phyloP scores from a whole-genome alignment of 2,797 vertebrate species.

The Galagoides demidoff region DNA sequence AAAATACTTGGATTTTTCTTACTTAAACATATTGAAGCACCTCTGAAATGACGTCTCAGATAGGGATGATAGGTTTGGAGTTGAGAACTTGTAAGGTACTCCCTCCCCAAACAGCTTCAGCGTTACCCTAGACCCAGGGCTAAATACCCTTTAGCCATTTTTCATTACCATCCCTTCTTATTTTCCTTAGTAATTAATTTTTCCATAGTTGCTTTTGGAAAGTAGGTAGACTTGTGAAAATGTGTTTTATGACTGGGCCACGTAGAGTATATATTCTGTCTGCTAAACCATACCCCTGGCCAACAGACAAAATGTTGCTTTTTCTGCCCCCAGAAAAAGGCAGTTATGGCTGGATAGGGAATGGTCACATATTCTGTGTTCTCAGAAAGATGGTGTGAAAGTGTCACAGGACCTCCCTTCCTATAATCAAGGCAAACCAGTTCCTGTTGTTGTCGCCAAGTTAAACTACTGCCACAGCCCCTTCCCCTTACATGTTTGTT shows the following conservation, averaged over 20 bases:
- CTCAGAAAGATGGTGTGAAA: not conserved
- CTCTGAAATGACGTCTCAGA: not conserved
- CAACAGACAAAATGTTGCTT: not conserved
- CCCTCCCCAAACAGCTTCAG: not conserved
- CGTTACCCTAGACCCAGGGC: not conserved
- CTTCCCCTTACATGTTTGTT: not conserved
- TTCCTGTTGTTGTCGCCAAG: not conserved
- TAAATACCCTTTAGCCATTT: not conserved
- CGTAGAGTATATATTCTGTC: constrained; percentile 9
- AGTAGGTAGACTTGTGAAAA: constrained; percentile 25
- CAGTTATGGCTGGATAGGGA: not conserved
- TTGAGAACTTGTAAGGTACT: not conserved
- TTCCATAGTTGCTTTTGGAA: constrained; percentile 15
- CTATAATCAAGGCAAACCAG: not conserved
- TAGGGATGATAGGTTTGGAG: not conserved
- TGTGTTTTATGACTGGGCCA: not conserved
- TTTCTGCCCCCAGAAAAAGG: not conserved
- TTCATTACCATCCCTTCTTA: constrained; percentile 3
- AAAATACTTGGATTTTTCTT: constrained; percentile 34
- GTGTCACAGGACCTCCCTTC: not conserved
- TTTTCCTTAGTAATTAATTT: constrained; percentile 40
- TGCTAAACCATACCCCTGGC: not conserved
- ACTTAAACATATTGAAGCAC: not conserved
- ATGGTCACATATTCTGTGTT: not conserved
- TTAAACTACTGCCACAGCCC: not conserved